Evolutionary conservation across 2,797 vertebrate genomes (phyloP).

Genomic region (Glossophaga mutica): DNA sequence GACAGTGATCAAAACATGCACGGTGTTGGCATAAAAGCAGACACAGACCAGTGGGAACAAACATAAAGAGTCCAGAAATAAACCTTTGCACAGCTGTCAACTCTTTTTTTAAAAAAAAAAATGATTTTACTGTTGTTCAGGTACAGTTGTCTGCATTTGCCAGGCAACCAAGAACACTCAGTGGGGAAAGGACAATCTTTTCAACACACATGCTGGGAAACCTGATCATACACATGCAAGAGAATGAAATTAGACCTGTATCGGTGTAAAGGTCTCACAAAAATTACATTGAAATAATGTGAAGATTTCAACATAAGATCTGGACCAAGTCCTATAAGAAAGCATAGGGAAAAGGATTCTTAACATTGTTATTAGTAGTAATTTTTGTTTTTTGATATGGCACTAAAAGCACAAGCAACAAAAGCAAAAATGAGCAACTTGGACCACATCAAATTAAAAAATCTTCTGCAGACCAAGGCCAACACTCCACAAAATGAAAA

Average conservation of each 20-base stretch:
- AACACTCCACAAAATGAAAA: background rate
- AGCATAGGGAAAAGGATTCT: background rate
- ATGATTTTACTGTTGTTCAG: too few relatives aligned
- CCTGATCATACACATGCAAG: background rate
- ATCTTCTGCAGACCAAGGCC: background rate
- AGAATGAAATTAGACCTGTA: background rate
- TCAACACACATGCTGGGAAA: background rate
- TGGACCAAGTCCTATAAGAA: background rate
- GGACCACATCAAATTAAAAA: background rate
- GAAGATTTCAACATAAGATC: background rate
- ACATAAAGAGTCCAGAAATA: background rate
- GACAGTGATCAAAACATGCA: background rate
- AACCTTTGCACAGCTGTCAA: background rate
- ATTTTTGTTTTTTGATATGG: background rate
- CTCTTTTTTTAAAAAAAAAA: too few relatives aligned
- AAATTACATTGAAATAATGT: background rate
- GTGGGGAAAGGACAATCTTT: background rate
- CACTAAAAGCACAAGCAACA: background rate
- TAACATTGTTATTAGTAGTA: too few relatives aligned
- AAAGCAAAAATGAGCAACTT: background rate
- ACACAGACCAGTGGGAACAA: background rate
- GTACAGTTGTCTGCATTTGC: background rate
- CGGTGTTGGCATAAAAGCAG: background rate
- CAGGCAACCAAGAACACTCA: background rate
- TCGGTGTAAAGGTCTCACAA: background rate